Evolutionary conservation across 1,140 invertebrate species (phyloP).

Genomic region (Venturia canescens): DNA sequence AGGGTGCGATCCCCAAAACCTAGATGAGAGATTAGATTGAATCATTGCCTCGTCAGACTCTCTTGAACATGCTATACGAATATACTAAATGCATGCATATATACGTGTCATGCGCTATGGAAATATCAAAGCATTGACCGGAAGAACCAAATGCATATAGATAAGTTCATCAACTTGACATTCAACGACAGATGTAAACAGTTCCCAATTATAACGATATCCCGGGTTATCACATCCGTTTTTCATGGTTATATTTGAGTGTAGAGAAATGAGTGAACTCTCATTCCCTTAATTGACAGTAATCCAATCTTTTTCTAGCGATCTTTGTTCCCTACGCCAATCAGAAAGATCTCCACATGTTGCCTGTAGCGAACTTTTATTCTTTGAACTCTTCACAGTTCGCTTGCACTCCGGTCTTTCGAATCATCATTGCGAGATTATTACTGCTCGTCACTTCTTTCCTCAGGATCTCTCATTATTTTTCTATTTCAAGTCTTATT

Average conservation of each 20-base stretch:
- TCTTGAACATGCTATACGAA: background rate
- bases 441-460: too few species aligned
- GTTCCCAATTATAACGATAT: background rate
- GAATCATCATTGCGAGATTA: too few species aligned
- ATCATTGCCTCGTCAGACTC: slow-evolving; percentile 5
- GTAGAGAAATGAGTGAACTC: background rate
- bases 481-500: too few species aligned
- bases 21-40: slow-evolving; percentile 38
- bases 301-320: background rate
- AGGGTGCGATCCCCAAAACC: slow-evolving; percentile 18
- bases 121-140: background rate
- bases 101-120: background rate
- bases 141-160: background rate
- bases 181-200: background rate
- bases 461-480: too few species aligned
- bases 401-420: too few species aligned
- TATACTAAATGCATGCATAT: background rate
- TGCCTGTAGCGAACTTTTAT: too few species aligned
- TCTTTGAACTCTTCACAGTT: too few species aligned
- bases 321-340: background rate
- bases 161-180: background rate
- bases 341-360: too few species aligned
- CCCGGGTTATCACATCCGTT: background rate
- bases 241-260: background rate
- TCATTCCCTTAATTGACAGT: background rate